Evolutionary conservation across 1,140 invertebrate genomes (phyloP), one percentile per base, ranked within the genome.

Genomic region (Macrobrachium nipponense): DNA sequence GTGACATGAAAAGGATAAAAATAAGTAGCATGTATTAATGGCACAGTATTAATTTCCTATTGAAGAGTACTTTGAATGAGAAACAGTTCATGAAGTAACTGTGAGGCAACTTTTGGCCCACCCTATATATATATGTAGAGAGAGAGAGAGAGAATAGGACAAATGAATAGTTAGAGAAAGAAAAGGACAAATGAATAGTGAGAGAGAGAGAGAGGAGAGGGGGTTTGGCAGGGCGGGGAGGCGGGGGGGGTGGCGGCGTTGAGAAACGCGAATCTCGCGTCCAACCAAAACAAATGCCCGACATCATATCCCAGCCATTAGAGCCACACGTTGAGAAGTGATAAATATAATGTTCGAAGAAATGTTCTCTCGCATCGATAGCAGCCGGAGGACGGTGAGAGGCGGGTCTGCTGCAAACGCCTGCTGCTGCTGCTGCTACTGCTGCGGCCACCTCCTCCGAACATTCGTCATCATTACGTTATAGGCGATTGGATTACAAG

Each of bases 391-490:
- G 5, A 36, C 43, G 5, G 44, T 18, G 18, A 20, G 8, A 20
- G 8, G 12, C 73, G 18, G 10, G n/a, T 23, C 18, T 36, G 18
- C 43, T 58, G 23, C 73, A 14, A 58, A 18, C 15, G 43, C 73
- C 44, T 23, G 18, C 18, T 10, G 0, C 23, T 5, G 11, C 27
- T n/a, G n/a, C n/a, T n/a, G n/a, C n/a, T n/a, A n/a, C n/a, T n/a
- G n/a, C 18, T 10, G 0, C 23, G 18, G 11, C 27, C 36, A 51
- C 27, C 66, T 80, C 23, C 43, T 43, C 78, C 78, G 61, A 43
- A 80, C 79, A 80, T 80, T 80, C 79, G 79, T 80, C 79, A 80
- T 80, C 79, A 80, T 80, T 80, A 80, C 79, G 79, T 80, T 80
- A 80, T 80, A 80, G 79, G 79, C 68, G 79, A 80, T 80, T 80